Base-by-base conservation (phyloP, 2,888 invertebrate species). In the Andricus curvator region DNA sequence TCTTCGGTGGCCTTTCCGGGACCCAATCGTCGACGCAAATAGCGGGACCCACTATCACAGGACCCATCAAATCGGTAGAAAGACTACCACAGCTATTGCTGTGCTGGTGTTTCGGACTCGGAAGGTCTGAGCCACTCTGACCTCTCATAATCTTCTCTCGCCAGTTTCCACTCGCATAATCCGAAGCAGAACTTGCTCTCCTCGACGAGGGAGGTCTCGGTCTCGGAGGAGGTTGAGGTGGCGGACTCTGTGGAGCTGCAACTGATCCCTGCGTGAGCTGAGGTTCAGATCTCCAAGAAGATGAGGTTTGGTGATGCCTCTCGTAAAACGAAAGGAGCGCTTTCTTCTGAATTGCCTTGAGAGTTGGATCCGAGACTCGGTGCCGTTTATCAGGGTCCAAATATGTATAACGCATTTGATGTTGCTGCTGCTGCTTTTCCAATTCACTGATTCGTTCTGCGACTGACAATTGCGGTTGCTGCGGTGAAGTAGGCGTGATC, bases 281-380 rank as follows among this genome's bases (percentile, higher is more conserved):
- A 0, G 95, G 95, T 85, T 95, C 95, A 0, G 95, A 95, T 78
- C 94, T 92, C 95, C 95, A 95, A 17, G 94, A 92, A 1, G 92
- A 90, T 29, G 74, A 56, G 77, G 91, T 90, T 68, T 92, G 91
- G 62, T 90, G 91, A 87, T 96, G 96, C 70, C 96, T 94, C 89
- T 97, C 97, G 91, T 97, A 97, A 89, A 96, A 97, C 2, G 96
- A 96, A 81, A 97, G 93, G 11, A 97, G 93, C 0, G 97, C 97
- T 90, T 97, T 96, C 93, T 97, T 97, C 89, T 97, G 97, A 82
- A 96, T 96, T 20, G 96, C 96, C 92, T 97, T 97, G 48, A 97
- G 92, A 0, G 97, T 96, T 13, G 96, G 94, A 90, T 95, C 95
- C 44, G 96, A 95, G 51, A 96, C 94, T 83, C 95, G 94, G 90